Evolutionary conservation across 92 coral and sea anemone genomes (phyloP), one percentile per base, ranked within the genome.

Genomic region (Epizoanthus fatuus): DNA sequence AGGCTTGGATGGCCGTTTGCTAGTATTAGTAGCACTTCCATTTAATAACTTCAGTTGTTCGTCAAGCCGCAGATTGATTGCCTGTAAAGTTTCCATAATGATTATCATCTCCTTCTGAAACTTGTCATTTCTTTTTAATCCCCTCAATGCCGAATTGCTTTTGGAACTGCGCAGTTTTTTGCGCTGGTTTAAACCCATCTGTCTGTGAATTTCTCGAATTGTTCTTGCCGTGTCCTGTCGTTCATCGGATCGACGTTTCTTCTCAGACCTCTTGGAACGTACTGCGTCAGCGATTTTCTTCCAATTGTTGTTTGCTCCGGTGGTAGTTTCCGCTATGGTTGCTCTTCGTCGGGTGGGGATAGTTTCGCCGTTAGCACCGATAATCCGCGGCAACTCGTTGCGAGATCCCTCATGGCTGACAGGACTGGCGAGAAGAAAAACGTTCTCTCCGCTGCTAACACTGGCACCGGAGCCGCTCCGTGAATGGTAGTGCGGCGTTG

Each of bases 131-230:
- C 58, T 56, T 20, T 77, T 60, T 60, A 77, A 29, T n/a, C 69
- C 70, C 49, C 51, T 60, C 44, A 77, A 12, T 7, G 63, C 15
- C 8, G 82, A 40, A 12, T 42, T 38, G 9, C 63, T 38, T 17
- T 69, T 59, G 45, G 32, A 17, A 38, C 37, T 77, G 38, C 82
- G 71, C n/a, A 60, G 40, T 35, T 60, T 77, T 60, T 44, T 77
- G 69, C 82, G 82, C 37, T 77, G 69, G 65, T 35, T 77, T 59
- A 77, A 44, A 4, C 82, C 82, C 82, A 77, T 77, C 22, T 77
- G 82, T 20, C 37, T 62, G 57, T 77, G 82, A 0, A 77, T 77
- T 39, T 77, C 82, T 60, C 82, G 82, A 58, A 77, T 77, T 62
- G 40, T 77, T 7, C 47, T 77, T 8, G 82, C 82, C 20, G 82